Evolutionary conservation across 2,113 vertebrate species (phyloP).

Genomic region (Prionailurus viverrinus): DNA sequence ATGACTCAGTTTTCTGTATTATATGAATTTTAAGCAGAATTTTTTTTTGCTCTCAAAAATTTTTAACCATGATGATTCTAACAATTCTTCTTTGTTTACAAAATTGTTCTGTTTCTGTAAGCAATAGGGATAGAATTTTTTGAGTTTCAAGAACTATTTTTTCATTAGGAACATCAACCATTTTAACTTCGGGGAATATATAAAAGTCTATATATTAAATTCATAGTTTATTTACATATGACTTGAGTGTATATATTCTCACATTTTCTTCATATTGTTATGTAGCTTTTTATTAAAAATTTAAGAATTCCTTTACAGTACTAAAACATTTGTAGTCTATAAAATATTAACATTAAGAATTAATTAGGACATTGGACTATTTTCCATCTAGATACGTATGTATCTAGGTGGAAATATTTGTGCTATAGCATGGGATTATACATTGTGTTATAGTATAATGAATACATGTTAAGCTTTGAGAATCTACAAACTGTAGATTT

Average conservation of each 20-base stretch:
- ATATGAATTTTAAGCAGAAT: neutral
- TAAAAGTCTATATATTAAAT: neutral
- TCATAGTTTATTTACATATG: neutral
- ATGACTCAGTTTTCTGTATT: conserved; percentile 16
- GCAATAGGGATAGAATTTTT: neutral
- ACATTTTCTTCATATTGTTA: neutral
- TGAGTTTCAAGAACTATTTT: conserved; percentile 17
- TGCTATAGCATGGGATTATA: neutral
- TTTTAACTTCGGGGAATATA: conserved; percentile 34
- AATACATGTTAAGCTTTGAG: conserved; percentile 44
- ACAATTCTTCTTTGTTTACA: neutral
- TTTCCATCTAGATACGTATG: neutral
- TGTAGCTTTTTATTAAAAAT: neutral
- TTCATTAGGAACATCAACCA: neutral
- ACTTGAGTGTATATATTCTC: neutral
- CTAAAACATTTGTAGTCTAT: neutral
- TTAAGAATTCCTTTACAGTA: neutral
- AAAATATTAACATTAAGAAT: conserved; percentile 34
- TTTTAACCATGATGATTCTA: neutral
- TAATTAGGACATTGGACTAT: neutral
- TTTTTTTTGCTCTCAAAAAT: neutral
- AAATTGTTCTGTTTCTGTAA: neutral
- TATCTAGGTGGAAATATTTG: neutral
- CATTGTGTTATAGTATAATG: neutral
- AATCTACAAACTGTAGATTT: neutral